These are phyloP conservation scores for Diorhabda sublineata DNA, from an alignment of 1,140 invertebrate genomes.

Conservation along the genomic window DNA sequence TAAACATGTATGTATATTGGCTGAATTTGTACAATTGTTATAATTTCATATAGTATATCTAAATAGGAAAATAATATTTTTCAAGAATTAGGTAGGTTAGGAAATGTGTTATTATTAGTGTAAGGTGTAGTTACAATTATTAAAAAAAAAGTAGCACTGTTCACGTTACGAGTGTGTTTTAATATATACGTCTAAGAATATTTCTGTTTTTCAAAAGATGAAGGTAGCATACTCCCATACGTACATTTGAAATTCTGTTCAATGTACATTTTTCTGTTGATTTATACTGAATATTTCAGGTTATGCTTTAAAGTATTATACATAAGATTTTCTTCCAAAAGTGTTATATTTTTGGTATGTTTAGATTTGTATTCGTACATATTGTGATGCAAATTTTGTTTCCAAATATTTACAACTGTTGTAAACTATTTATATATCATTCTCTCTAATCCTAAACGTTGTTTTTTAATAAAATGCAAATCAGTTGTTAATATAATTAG, in stretches of 20 bases:
- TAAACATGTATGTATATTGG: slow-evolving; percentile 42
- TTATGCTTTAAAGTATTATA: slow-evolving; percentile 1
- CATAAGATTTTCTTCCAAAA: slow-evolving; percentile 3
- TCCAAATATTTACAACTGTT: background rate
- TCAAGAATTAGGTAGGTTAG: slow-evolving; percentile 28
- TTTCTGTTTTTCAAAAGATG: background rate
- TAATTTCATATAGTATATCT: slow-evolving; percentile 48
- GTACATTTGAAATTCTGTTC: background rate
- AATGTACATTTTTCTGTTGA: background rate
- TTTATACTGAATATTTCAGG: background rate
- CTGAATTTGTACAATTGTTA: slow-evolving; percentile 48
- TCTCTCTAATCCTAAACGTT: background rate
- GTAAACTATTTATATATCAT: background rate
- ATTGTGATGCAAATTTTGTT: slow-evolving; percentile 1
- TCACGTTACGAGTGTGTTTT: slow-evolving; percentile 7
- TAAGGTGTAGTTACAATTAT: slow-evolving; percentile 29
- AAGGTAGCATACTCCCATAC: background rate
- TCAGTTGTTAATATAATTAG: too few species aligned
- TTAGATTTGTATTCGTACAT: background rate
- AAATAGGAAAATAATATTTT: slow-evolving; percentile 34
- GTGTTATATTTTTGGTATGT: background rate
- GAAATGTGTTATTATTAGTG: slow-evolving; percentile 37
- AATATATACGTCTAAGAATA: background rate
- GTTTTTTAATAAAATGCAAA: too few species aligned
- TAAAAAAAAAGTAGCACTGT: slow-evolving; percentile 20